Percentiles rank a stretch among this genome's conserved stretches.
phyloP scores from a whole-genome alignment of 2,888 invertebrate species.

The Zootermopsis nevadensis region DNA sequence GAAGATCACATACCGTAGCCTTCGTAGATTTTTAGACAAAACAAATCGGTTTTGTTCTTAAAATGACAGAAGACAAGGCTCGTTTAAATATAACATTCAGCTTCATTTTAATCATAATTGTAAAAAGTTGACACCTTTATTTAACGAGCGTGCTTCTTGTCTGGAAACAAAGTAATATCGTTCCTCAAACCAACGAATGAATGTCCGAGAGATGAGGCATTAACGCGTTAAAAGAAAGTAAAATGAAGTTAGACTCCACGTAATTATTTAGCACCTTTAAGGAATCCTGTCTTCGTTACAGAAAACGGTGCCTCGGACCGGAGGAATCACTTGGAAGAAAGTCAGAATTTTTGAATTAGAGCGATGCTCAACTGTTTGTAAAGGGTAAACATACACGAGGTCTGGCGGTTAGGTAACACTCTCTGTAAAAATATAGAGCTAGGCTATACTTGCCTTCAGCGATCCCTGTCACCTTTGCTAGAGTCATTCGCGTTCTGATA shows the following conservation, averaged over 20 bases:
- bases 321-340: neutral
- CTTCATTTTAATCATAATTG: too few species aligned
- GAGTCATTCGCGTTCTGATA: too few species aligned
- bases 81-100: too few species aligned
- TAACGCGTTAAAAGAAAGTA: neutral
- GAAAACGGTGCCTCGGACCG: neutral
- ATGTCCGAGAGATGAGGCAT: neutral
- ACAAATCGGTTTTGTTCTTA: too few species aligned
- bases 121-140: too few species aligned
- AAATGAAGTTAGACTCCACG: neutral
- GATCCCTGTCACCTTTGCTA: too few species aligned
- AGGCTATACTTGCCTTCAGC: too few species aligned
- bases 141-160: too few species aligned
- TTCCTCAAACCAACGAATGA: neutral
- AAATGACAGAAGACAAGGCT: too few species aligned
- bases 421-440: too few species aligned
- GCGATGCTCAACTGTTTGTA: neutral
- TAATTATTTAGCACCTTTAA: neutral
- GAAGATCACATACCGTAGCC: too few species aligned
- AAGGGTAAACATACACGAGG: neutral
- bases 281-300: neutral
- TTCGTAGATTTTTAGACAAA: too few species aligned
- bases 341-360: neutral
- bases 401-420: neutral
- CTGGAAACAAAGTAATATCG: neutral